A percentile compares a stretch with the other conserved stretches of the same genome.
phyloP scores from a whole-genome alignment of 1,140 invertebrate species.

The Drosophila bocqueti region DNA sequence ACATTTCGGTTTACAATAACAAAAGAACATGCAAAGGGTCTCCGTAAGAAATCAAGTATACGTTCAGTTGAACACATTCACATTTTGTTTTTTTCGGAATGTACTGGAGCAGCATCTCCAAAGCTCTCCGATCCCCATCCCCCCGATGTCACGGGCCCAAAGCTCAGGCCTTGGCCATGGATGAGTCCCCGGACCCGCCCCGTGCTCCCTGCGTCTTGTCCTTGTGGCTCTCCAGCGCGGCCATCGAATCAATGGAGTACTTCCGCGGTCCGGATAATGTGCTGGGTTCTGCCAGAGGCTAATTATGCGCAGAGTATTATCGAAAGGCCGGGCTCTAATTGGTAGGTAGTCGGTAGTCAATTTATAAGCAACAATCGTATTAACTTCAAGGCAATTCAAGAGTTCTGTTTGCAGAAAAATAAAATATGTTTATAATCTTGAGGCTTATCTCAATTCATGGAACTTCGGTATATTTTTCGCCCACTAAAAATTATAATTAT shows the following conservation, averaged over 20 bases:
- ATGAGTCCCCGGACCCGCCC: conserved; percentile 8
- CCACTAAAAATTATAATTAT: too few species aligned
- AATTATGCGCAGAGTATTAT: conserved; percentile 40
- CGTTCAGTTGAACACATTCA: not conserved
- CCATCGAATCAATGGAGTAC: conserved; percentile 66
- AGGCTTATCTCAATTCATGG: too few species aligned
- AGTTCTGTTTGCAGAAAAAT: not conserved
- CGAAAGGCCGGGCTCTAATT: too few species aligned
- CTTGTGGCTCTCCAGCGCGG: conserved; percentile 48
- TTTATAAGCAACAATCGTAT: too few species aligned
- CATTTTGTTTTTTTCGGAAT: conserved; percentile 7
- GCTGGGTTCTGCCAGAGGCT: conserved; percentile 25
- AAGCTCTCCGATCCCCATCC: not conserved
- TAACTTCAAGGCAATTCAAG: too few species aligned
- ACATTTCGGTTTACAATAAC: not conserved
- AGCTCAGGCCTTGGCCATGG: not conserved
- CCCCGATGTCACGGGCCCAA: conserved; percentile 29
- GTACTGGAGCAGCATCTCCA: not conserved
- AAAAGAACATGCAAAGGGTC: not conserved
- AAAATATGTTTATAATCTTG: too few species aligned
- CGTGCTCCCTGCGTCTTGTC: conserved; percentile 11
- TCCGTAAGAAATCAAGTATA: not conserved
- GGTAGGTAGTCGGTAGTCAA: too few species aligned
- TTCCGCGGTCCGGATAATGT: conserved; percentile 50
- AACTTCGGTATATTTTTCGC: too few species aligned